Conservation (phyloP, 2,113 vertebrate species). For the Mastomys coucha region DNA sequence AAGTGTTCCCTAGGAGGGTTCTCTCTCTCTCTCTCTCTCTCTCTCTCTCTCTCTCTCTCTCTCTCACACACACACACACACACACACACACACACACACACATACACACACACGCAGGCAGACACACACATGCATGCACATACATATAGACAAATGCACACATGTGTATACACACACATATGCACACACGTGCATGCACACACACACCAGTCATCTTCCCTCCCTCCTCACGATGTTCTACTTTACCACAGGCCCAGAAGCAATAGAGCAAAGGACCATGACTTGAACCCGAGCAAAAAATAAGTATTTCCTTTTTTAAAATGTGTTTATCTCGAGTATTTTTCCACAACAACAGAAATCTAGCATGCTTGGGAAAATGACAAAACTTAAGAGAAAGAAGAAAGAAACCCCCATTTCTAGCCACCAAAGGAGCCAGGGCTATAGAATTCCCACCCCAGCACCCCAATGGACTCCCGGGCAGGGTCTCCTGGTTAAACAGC, state of each 20-base stretch:
- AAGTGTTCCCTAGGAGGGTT: not conserved
- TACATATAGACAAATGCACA: no score
- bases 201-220: not conserved
- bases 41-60: not conserved
- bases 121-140: no score
- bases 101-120: no score
- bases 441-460: accelerated
- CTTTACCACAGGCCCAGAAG: not conserved
- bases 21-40: not conserved
- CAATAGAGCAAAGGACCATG: not conserved
- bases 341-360: not conserved
- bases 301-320: not conserved
- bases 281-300: not conserved
- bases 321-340: not conserved
- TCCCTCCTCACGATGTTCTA: not conserved
- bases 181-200: not conserved
- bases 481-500: not conserved
- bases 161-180: no score
- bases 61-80: no score
- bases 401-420: not conserved
- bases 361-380: not conserved
- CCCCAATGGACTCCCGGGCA: not conserved
- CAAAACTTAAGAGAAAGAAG: not conserved
- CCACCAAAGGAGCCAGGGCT: not conserved
- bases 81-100: no score